Base-by-base conservation (phyloP, 2,113 vertebrate genomes). In the Trogon surrucura region DNA sequence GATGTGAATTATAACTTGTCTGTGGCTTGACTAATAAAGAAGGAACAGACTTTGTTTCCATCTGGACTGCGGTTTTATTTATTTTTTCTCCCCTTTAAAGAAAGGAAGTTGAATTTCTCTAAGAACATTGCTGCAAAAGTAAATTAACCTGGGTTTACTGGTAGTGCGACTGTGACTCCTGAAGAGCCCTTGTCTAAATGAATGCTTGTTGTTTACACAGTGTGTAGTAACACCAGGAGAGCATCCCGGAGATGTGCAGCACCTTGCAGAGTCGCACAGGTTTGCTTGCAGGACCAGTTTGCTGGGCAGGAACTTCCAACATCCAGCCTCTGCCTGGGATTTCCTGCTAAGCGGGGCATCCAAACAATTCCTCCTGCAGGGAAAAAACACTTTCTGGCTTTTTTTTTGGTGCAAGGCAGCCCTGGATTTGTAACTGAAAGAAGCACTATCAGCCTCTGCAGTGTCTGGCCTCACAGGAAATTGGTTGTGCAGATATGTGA, bases 21-120 rank as follows among this genome's bases (percentile, higher is more conserved):
- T 95, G 86, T 94, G 91, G 73, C 48, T 95, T 96, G 93, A 93
- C 93, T 92, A 82, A 87, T 72, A 89, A 95, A 92, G 30, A 87
- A 85, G 93, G 58, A 94, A 57, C 84, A 91, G 93, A 60, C 72
- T 95, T 93, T 53, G 66, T 91, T 96, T 94, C 95, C 93, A 94
- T 96, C 93, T 97, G 95, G 94, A 87, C 91, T 92, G 54, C 84
- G 86, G 72, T 71, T 96, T 89, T 91, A 75, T 93, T 94, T 96
- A 91, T 95, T 92, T 94, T 94, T 77, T 89, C 20, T 23, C 73
- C 13, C 69, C 32, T 94, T 92, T 92, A 90, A 53, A 45, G 81
- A 81, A 93, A 79, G 70, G 69, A 92, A 95, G 57, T 32, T 26
- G 23, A 92, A 54, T 78, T 62, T 88, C 62, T 91, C 90, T 53